Percentiles rank a stretch among this genome's conserved stretches.
Evolutionary conservation across 2,113 vertebrate genomes (phyloP).

Genomic region (Neopipo cinnamomea): DNA sequence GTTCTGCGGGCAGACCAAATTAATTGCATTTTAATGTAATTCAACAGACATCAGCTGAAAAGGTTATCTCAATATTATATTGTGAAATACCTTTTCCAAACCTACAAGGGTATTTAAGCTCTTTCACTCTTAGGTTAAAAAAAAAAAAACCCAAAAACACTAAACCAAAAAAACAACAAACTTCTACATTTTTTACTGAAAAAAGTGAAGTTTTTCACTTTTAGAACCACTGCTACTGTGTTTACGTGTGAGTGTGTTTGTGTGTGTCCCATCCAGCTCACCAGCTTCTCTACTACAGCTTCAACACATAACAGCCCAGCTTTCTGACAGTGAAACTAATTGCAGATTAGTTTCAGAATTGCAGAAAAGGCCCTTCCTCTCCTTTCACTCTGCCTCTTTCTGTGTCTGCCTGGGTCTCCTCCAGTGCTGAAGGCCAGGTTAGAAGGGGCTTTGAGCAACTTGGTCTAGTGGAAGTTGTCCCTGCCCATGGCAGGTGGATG

Average conservation of each 20-base stretch:
- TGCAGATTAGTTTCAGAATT: too few species aligned
- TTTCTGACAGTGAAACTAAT: not conserved
- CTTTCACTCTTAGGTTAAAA: not conserved
- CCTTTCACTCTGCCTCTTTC: not conserved
- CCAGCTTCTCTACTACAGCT: not conserved
- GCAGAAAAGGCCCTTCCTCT: not conserved
- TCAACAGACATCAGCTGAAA: not conserved
- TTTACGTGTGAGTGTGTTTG: too few species aligned
- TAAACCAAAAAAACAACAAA: too few species aligned
- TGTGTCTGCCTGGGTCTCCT: accelerated
- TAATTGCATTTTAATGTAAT: not conserved
- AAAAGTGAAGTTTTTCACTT: not conserved
- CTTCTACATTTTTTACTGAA: not conserved
- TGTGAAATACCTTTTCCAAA: not conserved
- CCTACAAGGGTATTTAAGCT: not conserved
- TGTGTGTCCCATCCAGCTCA: not conserved
- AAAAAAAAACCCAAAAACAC: too few species aligned
- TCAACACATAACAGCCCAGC: not conserved
- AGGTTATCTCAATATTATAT: not conserved
- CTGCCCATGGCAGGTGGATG: not conserved
- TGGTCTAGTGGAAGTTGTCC: not conserved
- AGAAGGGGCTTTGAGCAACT: too few species aligned
- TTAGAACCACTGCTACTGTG: not conserved
- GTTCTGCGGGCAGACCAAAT: not conserved
- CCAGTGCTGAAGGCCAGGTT: too few species aligned